Conservation (phyloP, 2,113 vertebrate genomes). For the Excalfactoria chinensis region DNA sequence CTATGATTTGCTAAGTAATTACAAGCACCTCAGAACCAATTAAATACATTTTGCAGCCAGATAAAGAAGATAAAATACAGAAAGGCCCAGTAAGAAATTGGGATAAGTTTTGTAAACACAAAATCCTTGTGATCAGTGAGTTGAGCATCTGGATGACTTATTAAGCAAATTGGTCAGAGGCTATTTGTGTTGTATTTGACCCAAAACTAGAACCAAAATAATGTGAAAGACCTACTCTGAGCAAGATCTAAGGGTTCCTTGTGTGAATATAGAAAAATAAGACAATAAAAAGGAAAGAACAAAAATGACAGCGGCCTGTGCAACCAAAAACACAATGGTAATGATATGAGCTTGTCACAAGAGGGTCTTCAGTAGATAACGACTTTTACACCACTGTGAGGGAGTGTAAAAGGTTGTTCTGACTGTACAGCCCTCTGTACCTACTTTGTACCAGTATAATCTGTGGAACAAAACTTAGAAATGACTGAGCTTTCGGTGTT, state of each 20-base stretch:
- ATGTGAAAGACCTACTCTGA: not conserved
- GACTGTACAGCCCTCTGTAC: not conserved
- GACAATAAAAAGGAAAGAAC: not conserved
- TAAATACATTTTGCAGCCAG: not conserved
- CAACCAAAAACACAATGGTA: not conserved
- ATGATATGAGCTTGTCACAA: not conserved
- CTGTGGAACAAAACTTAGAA: not conserved
- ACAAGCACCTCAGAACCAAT: not conserved
- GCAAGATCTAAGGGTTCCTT: not conserved
- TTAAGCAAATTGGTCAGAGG: not conserved
- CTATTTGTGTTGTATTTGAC: not conserved
- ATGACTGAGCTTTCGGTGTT: not conserved
- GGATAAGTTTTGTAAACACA: not conserved
- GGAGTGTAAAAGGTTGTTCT: not conserved
- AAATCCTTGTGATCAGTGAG: not conserved
- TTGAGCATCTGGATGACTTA: not conserved
- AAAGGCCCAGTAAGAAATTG: not conserved
- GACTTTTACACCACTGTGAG: not conserved
- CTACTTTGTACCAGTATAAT: not conserved
- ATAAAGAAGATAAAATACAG: not conserved
- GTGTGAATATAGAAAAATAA: not conserved
- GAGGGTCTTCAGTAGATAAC: not conserved
- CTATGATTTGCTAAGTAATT: not conserved
- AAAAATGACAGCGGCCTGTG: not conserved
- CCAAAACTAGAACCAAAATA: not conserved